Percentiles rank a stretch among this genome's conserved stretches.
Evolutionary conservation across 1,140 invertebrate species (phyloP).

Genomic region (Colletes latitarsis): DNA sequence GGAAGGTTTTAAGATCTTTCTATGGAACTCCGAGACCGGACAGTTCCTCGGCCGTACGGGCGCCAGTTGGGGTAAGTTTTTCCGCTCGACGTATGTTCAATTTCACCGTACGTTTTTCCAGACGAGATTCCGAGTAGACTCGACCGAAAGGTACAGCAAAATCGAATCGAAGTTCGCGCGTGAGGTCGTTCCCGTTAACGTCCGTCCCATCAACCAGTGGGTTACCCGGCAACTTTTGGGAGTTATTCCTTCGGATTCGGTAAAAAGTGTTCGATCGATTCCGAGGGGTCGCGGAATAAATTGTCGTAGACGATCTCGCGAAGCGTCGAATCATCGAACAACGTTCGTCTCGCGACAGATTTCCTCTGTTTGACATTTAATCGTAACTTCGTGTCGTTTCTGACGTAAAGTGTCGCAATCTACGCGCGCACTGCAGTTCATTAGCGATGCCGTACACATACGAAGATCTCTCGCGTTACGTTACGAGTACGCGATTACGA

Average conservation of each 20-base stretch:
- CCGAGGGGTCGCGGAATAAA: background rate
- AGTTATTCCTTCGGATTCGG: too few species aligned
- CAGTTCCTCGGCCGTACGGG: conserved; percentile 94
- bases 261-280: too few species aligned
- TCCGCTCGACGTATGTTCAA: background rate
- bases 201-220: too few species aligned
- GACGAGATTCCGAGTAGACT: background rate
- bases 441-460: conserved; percentile 18
- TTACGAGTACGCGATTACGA: conserved; percentile 1
- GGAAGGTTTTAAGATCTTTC: conserved; percentile 91
- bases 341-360: too few species aligned
- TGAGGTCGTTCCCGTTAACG: too few species aligned
- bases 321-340: too few species aligned
- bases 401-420: conserved; percentile 35
- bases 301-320: too few species aligned
- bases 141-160: too few species aligned
- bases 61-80: conserved; percentile 93
- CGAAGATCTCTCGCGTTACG: conserved; percentile 9
- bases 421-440: conserved; percentile 39
- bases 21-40: conserved; percentile 94
- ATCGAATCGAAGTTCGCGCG: background rate
- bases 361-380: conserved; percentile 6
- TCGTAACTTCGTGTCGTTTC: conserved; percentile 4
- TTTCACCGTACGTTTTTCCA: background rate
- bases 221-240: too few species aligned